A percentile compares a stretch with the other conserved stretches of the same genome.
Evolutionary conservation across 2,888 invertebrate species (phyloP).

Genomic region (Odiellus spinosus): DNA sequence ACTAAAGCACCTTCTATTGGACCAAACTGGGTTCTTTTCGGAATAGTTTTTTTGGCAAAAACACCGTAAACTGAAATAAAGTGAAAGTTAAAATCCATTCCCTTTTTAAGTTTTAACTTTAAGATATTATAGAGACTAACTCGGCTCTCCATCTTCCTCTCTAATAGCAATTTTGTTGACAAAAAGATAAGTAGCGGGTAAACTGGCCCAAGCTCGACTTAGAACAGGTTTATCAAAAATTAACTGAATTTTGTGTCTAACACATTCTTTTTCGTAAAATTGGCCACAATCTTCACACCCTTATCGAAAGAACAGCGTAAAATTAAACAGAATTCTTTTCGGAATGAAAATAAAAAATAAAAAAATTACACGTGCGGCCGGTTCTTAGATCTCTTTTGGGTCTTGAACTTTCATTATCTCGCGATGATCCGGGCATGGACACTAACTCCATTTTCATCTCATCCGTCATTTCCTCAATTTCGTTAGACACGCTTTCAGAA

Average conservation of each 20-base stretch:
- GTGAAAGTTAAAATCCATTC: too few species aligned
- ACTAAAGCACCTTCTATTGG: conserved; percentile 53
- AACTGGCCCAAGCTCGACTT: conserved; percentile 57
- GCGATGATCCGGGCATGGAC: conserved; percentile 6
- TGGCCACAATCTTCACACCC: conserved; percentile 34
- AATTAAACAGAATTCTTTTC: neutral
- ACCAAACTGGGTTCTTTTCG: conserved; percentile 56
- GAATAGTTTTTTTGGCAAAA: conserved; percentile 50
- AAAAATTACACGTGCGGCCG: conserved; percentile 9
- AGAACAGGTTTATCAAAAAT: conserved; percentile 42
- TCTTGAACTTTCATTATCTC: conserved; percentile 10
- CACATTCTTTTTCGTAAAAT: conserved; percentile 21
- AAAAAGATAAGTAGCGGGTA: conserved; percentile 48
- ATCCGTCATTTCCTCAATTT: conserved; percentile 3
- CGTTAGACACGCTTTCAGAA: conserved; percentile 11
- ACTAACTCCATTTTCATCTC: too few species aligned
- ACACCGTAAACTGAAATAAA: conserved; percentile 38
- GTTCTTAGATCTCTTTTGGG: conserved; percentile 13
- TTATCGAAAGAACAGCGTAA: conserved; percentile 12
- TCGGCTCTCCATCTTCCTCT: conserved; percentile 14
- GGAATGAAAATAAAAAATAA: neutral
- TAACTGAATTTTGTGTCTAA: conserved; percentile 14
- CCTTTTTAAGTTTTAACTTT: too few species aligned
- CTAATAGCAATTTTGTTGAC: conserved; percentile 31
- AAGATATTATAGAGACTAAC: conserved; percentile 7